A percentile compares a stretch with the other conserved stretches of the same genome.
phyloP scores from a whole-genome alignment of 2,113 vertebrate species.

The Columba livia region DNA sequence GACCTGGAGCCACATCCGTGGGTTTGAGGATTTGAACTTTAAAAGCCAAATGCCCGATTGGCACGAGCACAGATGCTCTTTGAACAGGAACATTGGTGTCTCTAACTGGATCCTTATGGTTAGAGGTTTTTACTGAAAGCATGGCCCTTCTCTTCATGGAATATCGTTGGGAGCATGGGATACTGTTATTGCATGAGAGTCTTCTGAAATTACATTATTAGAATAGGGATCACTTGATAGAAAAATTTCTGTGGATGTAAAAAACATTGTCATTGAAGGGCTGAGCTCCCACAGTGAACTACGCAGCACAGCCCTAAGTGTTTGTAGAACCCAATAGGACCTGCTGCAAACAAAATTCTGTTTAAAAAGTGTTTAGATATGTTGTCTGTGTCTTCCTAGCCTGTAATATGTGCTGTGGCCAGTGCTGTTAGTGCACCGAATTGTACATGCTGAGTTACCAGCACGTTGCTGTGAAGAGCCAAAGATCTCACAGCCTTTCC shows the following conservation, averaged over 20 bases:
- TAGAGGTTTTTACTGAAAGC: not conserved
- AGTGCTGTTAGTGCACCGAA: not conserved
- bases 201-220: not conserved
- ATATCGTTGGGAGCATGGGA: not conserved
- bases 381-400: not conserved
- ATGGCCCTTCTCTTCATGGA: not conserved
- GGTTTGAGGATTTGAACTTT: not conserved
- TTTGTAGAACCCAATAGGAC: not conserved
- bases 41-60: not conserved
- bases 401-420: not conserved
- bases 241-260: not conserved
- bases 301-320: not conserved
- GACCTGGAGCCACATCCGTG: accelerated
- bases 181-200: not conserved
- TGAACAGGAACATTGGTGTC: not conserved
- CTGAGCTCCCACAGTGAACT: not conserved
- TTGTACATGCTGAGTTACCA: not conserved
- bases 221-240: not conserved
- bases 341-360: not conserved
- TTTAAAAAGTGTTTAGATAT: not conserved
- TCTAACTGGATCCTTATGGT: not conserved
- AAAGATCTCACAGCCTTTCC: not conserved
- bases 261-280: not conserved
- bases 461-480: not conserved
- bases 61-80: not conserved